These are phyloP conservation scores for Harpalus rubripes DNA, from an alignment of 2,888 invertebrate genomes.

Conservation along the genomic window DNA sequence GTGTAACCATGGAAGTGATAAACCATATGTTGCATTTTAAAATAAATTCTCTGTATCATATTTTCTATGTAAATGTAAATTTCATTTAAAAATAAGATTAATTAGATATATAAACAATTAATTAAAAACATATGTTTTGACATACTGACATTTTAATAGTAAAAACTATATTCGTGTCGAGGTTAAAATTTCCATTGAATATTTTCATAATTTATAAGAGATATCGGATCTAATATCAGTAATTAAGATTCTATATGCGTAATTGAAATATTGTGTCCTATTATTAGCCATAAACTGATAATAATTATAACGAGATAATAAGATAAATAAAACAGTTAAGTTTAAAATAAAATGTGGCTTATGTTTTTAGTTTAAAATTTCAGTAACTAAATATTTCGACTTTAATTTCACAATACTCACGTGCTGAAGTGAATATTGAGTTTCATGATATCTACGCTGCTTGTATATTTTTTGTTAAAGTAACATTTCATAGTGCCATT, in stretches of 20 bases:
- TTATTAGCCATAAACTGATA: background rate
- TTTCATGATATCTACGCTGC: background rate
- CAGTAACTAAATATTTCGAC: constrained; percentile 18
- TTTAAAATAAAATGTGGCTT: background rate
- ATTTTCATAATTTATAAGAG: constrained; percentile 42
- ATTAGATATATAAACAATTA: constrained; percentile 5
- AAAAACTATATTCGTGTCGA: constrained; percentile 41
- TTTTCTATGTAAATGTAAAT: too few species aligned
- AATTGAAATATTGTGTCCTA: background rate
- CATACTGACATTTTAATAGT: constrained; percentile 34
- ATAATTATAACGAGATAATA: background rate
- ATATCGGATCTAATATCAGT: constrained; percentile 1
- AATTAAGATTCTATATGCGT: background rate
- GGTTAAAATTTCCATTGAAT: constrained; percentile 46
- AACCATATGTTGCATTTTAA: too few species aligned
- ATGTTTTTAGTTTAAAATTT: constrained; percentile 29
- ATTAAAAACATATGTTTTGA: constrained; percentile 41
- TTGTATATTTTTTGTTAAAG: background rate
- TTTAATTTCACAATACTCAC: constrained; percentile 14
- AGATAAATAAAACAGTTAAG: background rate
- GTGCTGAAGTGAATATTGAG: background rate
- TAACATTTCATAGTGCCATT: background rate
- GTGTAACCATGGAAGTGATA: too few species aligned
- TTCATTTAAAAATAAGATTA: background rate
- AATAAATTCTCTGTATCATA: too few species aligned